Conservation (phyloP, 2,797 vertebrate genomes). For the Chiloscyllium punctatum region DNA sequence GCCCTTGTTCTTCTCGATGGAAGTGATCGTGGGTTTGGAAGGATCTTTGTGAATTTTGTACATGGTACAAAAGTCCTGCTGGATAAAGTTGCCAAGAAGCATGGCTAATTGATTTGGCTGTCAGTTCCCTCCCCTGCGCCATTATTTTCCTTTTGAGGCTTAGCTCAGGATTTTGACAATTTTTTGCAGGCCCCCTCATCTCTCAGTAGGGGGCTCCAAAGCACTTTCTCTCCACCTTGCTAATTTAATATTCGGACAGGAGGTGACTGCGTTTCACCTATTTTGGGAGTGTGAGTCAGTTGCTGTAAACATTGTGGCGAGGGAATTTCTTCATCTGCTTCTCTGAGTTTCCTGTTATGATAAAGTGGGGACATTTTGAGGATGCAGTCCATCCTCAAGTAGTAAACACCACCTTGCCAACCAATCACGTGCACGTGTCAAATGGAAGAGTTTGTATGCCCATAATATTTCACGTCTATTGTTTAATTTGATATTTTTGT, state of each 20-base stretch:
- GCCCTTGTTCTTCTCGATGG: too few relatives aligned
- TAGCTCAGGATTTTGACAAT: not conserved
- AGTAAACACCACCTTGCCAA: not conserved
- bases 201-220: not conserved
- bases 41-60: too few relatives aligned
- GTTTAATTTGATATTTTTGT: not conserved
- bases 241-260: not conserved
- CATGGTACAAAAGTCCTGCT: not conserved
- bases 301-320: not conserved
- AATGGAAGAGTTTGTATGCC: conserved; percentile 5
- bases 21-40: too few relatives aligned
- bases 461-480: not conserved
- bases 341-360: not conserved
- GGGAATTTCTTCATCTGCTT: not conserved
- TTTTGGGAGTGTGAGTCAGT: not conserved
- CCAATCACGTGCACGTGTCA: too few relatives aligned
- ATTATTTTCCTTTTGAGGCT: not conserved
- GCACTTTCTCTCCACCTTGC: not conserved
- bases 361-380: not conserved
- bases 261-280: not conserved
- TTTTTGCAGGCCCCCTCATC: not conserved
- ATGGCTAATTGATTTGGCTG: not conserved
- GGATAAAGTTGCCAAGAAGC: not conserved
- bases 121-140: not conserved
- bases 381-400: not conserved